Base-by-base conservation (phyloP, 23 tunicate species). In the Phallusia fumigata region DNA sequence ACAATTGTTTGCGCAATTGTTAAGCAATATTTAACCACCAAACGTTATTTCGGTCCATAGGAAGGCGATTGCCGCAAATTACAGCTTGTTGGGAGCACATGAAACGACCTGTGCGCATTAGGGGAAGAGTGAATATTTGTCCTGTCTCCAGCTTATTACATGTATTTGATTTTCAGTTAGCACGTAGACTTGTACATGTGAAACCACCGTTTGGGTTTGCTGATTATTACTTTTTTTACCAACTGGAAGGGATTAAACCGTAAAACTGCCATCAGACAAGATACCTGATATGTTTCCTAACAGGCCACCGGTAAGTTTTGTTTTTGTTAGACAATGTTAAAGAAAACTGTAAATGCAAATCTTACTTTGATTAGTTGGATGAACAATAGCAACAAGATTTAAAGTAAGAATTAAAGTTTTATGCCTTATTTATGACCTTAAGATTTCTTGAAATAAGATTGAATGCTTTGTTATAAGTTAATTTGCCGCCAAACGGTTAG, bases 301-400 rank as follows among this genome's bases (percentile, higher is more conserved):
- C 53, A 40, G 80, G 28, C 80, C 80, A 77, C 80, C 80, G 53
- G 80, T 77, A 77, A 77, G 80, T 0, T 40, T 40, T 40, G 10
- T 40, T 10, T 40, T 40, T 40, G 47, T 5, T 40, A 40, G 8
- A 40, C 47, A 40, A 40, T 40, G 47, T 40, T 3, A 3, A 40
- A 10, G 47, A 10, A 10, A 40, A 40, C n/a, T 40, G 10, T 40
- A 40, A 3, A 40, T 40, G 8, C 5, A 3, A 40, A 3, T 40
- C 47, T 10, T 40, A 40, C 8, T 40, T 40, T 40, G 5, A 10
- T 40, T 40, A n/a, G n/a, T n/a, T n/a, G n/a, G n/a, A n/a, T n/a
- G n/a, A n/a, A n/a, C n/a, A n/a, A n/a, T n/a, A n/a, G n/a, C n/a
- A n/a, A n/a, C n/a, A n/a, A n/a, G n/a, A n/a, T n/a, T n/a, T n/a